These are phyloP conservation scores for Leptonema lineaticorne DNA, from an alignment of 1,140 invertebrate species.

Conservation along the genomic window DNA sequence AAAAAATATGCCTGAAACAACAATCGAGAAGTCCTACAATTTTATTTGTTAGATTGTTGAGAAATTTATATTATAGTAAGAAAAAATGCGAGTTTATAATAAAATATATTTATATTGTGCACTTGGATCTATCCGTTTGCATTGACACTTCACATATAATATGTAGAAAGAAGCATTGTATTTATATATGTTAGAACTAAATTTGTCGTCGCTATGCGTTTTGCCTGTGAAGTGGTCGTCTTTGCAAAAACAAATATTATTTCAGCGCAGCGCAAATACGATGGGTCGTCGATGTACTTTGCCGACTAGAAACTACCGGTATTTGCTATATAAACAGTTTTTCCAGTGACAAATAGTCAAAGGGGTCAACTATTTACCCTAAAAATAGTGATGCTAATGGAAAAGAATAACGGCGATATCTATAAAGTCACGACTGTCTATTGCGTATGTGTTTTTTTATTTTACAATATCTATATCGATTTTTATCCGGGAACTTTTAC, in stretches of 20 bases:
- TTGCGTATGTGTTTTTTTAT: not conserved
- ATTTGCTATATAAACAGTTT: slow-evolving; percentile 28
- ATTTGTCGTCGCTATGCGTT: slow-evolving; percentile 23
- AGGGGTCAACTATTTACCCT: slow-evolving; percentile 17
- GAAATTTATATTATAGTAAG: too few species aligned
- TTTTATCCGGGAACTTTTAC: too few species aligned
- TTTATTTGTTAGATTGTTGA: too few species aligned
- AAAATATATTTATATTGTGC: too few species aligned
- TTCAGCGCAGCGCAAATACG: slow-evolving; percentile 27
- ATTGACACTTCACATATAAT: not conserved
- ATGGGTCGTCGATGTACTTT: slow-evolving; percentile 13
- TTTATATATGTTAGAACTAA: not conserved
- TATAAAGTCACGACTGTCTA: too few species aligned
- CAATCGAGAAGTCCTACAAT: too few species aligned
- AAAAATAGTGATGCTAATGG: slow-evolving; percentile 7
- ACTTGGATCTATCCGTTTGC: too few species aligned
- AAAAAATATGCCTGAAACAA: too few species aligned
- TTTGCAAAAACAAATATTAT: slow-evolving; percentile 34
- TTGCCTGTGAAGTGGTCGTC: slow-evolving; percentile 20
- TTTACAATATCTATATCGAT: not conserved
- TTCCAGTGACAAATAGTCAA: slow-evolving; percentile 25
- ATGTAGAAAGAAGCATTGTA: too few species aligned
- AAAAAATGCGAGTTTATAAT: too few species aligned
- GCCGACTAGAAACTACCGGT: slow-evolving; percentile 30
- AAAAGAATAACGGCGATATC: too few species aligned